A percentile compares a stretch with the other conserved stretches of the same genome.
phyloP scores from a whole-genome alignment of 2,797 vertebrate genomes.

The Scomberomorus guttatus region DNA sequence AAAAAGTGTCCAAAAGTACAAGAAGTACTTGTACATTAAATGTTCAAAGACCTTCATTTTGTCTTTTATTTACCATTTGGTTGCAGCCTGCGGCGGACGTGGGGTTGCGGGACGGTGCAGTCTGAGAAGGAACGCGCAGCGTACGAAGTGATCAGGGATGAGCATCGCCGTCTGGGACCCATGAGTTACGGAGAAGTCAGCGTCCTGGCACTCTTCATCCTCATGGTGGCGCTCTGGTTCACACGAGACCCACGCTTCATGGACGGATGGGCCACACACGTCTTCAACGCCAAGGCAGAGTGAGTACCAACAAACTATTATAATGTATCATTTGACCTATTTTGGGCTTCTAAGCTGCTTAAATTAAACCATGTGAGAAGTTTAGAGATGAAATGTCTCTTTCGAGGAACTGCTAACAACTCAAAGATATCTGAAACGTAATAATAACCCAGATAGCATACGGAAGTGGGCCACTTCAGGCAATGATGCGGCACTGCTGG shows the following conservation, averaged over 20 bases:
- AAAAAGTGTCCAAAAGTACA: background rate
- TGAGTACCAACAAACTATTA: conserved; percentile 73
- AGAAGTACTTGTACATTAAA: background rate
- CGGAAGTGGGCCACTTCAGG: no score
- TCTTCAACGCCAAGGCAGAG: conserved; percentile 89
- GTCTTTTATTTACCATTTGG: background rate
- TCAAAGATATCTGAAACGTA: no score
- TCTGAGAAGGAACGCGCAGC: conserved; percentile 84
- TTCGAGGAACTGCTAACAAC: no score
- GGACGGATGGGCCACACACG: conserved; percentile 89
- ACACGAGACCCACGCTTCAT: conserved; percentile 93
- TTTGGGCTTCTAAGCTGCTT: no score
- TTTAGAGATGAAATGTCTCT: no score
- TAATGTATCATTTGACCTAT: no score
- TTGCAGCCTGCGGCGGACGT: conserved; percentile 86
- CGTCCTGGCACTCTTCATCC: conserved; percentile 88
- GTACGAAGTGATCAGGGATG: conserved; percentile 83
- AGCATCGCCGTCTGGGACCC: conserved; percentile 88
- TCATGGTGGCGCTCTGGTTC: conserved; percentile 94
- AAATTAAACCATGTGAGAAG: no score
- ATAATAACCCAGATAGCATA: no score
- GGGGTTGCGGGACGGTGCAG: conserved; percentile 82
- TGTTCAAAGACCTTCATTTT: background rate
- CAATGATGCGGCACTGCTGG: no score
- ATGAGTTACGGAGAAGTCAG: conserved; percentile 89